These are phyloP conservation scores for Agraylea sexmaculata DNA, from an alignment of 1,140 invertebrate genomes.

Conservation along the genomic window DNA sequence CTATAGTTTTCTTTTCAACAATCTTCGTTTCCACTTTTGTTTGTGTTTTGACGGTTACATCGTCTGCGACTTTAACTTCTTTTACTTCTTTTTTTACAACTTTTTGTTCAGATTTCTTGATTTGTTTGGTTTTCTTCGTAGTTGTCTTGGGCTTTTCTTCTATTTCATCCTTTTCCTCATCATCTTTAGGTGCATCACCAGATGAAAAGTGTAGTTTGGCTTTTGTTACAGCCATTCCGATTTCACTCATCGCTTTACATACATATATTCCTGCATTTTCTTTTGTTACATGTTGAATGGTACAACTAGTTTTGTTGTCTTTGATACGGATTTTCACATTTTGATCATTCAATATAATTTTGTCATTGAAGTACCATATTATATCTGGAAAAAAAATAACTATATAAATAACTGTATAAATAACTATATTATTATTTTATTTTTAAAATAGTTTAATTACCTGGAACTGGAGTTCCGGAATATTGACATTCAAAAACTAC, in stretches of 20 bases:
- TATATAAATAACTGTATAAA: background rate
- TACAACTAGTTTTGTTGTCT: constrained; percentile 61
- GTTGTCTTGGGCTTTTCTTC: constrained; percentile 30
- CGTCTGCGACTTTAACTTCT: constrained; percentile 21
- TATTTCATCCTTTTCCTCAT: constrained; percentile 26
- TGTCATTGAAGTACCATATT: constrained; percentile 82
- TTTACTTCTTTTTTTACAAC: constrained; percentile 22
- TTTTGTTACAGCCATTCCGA: constrained; percentile 67
- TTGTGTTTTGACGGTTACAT: constrained; percentile 25
- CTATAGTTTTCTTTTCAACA: constrained; percentile 38
- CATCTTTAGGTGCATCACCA: constrained; percentile 15
- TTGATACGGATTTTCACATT: constrained; percentile 59
- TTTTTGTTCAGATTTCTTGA: constrained; percentile 14
- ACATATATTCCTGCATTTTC: constrained; percentile 73
- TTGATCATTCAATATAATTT: constrained; percentile 59
- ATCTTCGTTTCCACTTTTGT: constrained; percentile 21
- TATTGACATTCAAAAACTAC: constrained; percentile 66
- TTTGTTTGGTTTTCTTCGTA: constrained; percentile 30
- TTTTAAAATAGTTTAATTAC: constrained; percentile 34
- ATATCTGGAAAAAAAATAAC: constrained; percentile 47
- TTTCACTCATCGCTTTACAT: constrained; percentile 74
- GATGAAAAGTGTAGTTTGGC: constrained; percentile 58
- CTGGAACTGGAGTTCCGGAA: constrained; percentile 74
- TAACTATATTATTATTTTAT: background rate
- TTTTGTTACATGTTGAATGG: constrained; percentile 52